Percentiles rank a stretch among this genome's conserved stretches.
phyloP scores from a whole-genome alignment of 2,797 vertebrate genomes.

The Oreonectes daqikongensis region DNA sequence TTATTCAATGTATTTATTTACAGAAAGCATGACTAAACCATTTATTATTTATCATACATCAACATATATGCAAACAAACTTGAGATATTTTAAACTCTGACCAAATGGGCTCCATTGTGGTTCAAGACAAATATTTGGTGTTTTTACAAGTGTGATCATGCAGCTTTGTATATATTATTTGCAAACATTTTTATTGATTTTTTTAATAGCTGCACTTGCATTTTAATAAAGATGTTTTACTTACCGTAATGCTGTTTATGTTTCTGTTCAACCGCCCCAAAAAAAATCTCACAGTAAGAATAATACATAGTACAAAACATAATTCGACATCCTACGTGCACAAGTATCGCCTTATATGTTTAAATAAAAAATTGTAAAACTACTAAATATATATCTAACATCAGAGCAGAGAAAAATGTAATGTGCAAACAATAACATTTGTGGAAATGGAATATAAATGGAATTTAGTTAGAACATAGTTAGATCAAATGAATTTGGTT shows the following conservation, averaged over 20 bases:
- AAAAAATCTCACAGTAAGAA: background rate
- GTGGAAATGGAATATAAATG: too few species aligned
- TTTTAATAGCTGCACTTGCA: slow-evolving; percentile 27
- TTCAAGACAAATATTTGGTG: slow-evolving; percentile 12
- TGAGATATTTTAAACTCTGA: background rate
- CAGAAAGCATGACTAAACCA: background rate
- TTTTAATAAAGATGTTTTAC: slow-evolving; percentile 24
- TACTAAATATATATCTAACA: too few species aligned
- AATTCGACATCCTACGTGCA: background rate
- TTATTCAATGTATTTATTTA: slow-evolving; percentile 34
- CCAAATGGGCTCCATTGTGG: background rate
- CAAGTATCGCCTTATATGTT: background rate
- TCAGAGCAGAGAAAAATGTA: too few species aligned
- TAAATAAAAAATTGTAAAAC: too few species aligned
- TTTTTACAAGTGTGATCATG: slow-evolving; percentile 7
- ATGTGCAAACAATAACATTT: too few species aligned
- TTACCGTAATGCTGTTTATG: background rate
- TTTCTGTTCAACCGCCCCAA: background rate
- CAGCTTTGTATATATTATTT: slow-evolving; percentile 16
- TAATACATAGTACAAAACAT: background rate
- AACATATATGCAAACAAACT: background rate
- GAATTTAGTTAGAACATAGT: too few species aligned
- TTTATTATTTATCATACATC: slow-evolving; percentile 5
- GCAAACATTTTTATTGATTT: slow-evolving; percentile 21
- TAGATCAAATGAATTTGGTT: background rate